Base-by-base conservation (phyloP, 2,888 invertebrate genomes). In the Chalcosyrphus nemorum region DNA sequence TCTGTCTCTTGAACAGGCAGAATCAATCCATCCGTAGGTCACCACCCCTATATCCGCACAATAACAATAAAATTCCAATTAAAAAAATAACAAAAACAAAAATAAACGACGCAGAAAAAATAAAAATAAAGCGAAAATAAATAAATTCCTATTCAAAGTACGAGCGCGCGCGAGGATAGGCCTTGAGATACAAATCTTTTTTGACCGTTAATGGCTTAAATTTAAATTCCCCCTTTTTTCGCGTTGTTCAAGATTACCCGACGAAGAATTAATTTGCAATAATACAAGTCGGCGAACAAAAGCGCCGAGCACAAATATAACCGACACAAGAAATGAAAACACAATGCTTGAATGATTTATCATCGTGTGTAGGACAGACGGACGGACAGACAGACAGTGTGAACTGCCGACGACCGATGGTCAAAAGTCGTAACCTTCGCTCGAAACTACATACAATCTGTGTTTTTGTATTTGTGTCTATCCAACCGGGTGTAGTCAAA, bases 141-240 rank as follows among this genome's bases (percentile, higher is more conserved):
- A 38, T 27, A 68, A 74, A 63, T 63, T 35, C 47, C 74, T 35
- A 75, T 75, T 75, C 75, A 66, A 75, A 57, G 29, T 63, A 56
- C 43, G 63, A 41, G 32, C 45, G 13, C 32, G 24, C 9, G 35
- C 35, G 57, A 9, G n/a, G n/a, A n/a, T n/a, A n/a, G 19, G 50
- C 81, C 81, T 81, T 81, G 65, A 76, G 81, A 81, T 81, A 76
- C 43, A 70, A 70, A 80, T 80, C 80, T 74, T 50, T n/a, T 61
- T 70, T 70, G 56, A 75, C 75, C 81, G 68, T 81, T 71, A 65
- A 70, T 81, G 68, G 45, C 63, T 68, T 57, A 63, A 75, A 75
- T 75, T 81, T 75, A 63, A 81, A 70, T 70, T 65, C 47, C 35
- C 45, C 38, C 29, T 24, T 21, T 57, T 54, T 54, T 15, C 15